Base-by-base conservation (phyloP, 2,888 invertebrate genomes). In the Odontothrips loti region DNA sequence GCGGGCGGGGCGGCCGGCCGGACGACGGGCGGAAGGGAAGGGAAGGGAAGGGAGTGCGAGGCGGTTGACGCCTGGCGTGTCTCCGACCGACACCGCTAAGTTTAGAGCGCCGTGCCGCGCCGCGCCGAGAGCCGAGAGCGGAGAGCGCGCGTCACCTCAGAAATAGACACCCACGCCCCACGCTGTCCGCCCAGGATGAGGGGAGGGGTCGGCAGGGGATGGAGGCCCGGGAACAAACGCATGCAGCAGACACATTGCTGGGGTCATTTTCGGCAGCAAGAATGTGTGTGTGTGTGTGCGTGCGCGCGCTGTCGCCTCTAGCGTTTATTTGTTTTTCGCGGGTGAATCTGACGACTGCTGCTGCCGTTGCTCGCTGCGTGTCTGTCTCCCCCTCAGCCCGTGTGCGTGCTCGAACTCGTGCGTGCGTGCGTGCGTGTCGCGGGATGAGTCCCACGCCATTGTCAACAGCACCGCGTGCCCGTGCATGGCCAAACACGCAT, bases 11-110 rank as follows among this genome's bases (percentile, higher is more conserved):
- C 58, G 11, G 11, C 20, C 58, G 20, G 17, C n/a, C 20, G 58
- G 58, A 20, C 58, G 20, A n/a, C 58, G 51, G 20, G 51, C 51
- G 51, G 20, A 43, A 43, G 34, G 34, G 34, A 43, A 43, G 34
- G 34, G 51, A 58, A 20, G 15, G 58, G 15, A 1, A 58, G 15
- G 58, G 17, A 15, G n/a, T n/a, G 58, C 58, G 68, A 23, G 23
- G 68, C 68, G 68, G 68, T 75, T 75, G 68, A 75, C 68, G 68
- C 68, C 68, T 75, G 68, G 23, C 68, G 68, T 75, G 68, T 75
- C 68, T 75, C 68, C 68, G 68, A 75, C 68, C 68, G 68, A 75
- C 68, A 75, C 68, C 68, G 68, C 68, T 75, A 75, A 75, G 68
- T 75, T 75, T 75, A 75, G 68, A n/a, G 68, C 58, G 58, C 58